Evolutionary conservation across 2,797 vertebrate species (phyloP).

Genomic region (Acanthornis magna): DNA sequence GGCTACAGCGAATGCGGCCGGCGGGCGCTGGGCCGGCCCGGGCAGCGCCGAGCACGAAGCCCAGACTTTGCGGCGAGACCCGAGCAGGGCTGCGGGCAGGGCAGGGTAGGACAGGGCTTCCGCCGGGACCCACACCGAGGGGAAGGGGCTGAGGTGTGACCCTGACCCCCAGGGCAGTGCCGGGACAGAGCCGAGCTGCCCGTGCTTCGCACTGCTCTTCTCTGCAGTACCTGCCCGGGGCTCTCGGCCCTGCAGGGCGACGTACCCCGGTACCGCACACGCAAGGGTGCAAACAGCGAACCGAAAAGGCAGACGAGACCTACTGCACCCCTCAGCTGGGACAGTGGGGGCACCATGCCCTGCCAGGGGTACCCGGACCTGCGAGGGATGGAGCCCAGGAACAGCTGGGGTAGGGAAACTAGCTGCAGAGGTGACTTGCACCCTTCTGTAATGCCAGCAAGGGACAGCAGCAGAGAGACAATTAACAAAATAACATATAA

Average conservation of each 20-base stretch:
- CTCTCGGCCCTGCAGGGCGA: neutral
- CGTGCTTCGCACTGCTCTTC: rapidly evolving
- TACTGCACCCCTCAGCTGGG: rapidly evolving
- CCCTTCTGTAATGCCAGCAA: neutral
- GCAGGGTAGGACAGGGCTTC: neutral
- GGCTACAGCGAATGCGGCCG: neutral
- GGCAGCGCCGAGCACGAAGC: neutral
- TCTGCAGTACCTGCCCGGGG: neutral
- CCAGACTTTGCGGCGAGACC: rapidly evolving
- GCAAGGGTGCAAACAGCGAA: neutral
- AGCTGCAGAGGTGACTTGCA: neutral
- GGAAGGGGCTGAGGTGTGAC: neutral
- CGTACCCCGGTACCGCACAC: rapidly evolving
- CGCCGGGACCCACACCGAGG: neutral
- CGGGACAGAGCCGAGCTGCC: neutral
- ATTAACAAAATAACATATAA: conserved; percentile 60
- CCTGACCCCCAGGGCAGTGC: neutral
- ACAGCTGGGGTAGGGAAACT: neutral
- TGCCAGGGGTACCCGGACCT: neutral
- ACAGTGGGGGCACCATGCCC: neutral
- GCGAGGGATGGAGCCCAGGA: neutral
- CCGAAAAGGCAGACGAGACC: neutral
- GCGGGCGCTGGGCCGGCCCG: neutral
- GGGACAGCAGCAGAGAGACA: conserved; percentile 8
- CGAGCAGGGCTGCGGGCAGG: neutral